Percentiles rank a stretch among this genome's conserved stretches.
Conservation (phyloP, 1,140 invertebrate genomes). For the Euwallacea similis region DNA sequence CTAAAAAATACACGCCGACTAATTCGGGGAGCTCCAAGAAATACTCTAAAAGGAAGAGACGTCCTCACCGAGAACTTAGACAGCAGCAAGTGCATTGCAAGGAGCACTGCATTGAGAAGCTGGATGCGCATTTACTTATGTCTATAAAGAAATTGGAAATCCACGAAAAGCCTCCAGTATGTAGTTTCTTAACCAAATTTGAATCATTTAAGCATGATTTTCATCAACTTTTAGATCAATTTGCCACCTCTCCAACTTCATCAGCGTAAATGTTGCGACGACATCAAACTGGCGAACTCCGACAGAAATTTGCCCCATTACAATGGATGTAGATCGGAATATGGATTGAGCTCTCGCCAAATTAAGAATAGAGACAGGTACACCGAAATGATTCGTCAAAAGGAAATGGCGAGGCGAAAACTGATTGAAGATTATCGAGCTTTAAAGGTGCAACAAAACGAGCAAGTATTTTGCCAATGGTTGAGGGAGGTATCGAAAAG, state of each 20-base stretch:
- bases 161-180: slow-evolving; percentile 41
- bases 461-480: slow-evolving; percentile 51
- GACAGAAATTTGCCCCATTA: slow-evolving; percentile 48
- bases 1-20: slow-evolving; percentile 4
- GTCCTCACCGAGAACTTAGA: neutral
- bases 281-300: slow-evolving; percentile 37
- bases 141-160: slow-evolving; percentile 48
- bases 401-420: slow-evolving; percentile 43
- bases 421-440: slow-evolving; percentile 47
- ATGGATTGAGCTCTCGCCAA: slow-evolving; percentile 48
- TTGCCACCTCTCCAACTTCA: slow-evolving; percentile 47
- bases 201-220: neutral
- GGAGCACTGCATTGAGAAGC: slow-evolving; percentile 50
- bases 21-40: slow-evolving; percentile 5
- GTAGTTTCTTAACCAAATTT: too few relatives aligned
- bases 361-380: slow-evolving; percentile 44
- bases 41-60: slow-evolving; percentile 22
- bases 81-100: slow-evolving; percentile 46
- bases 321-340: slow-evolving; percentile 50
- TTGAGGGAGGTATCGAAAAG: slow-evolving; percentile 47
- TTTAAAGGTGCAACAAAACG: slow-evolving; percentile 50
- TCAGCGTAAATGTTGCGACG: slow-evolving; percentile 49
- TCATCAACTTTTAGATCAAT: slow-evolving; percentile 13
- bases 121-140: slow-evolving; percentile 46
- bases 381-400: slow-evolving; percentile 43